Evolutionary conservation across 2,888 invertebrate species (phyloP).

Genomic region (Tenthredo mesomela): DNA sequence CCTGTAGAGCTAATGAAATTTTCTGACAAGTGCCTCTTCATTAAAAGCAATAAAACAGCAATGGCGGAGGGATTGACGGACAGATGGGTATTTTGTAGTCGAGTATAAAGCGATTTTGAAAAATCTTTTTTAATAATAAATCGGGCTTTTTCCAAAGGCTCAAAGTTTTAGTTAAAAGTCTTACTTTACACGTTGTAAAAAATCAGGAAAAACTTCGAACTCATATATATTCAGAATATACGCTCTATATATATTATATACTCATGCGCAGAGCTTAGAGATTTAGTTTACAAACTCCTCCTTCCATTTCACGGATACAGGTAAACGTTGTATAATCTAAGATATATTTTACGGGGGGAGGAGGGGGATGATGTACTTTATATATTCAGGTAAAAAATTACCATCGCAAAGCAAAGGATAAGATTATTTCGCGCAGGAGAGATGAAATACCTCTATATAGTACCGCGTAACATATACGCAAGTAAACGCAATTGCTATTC

Average conservation of each 20-base stretch:
- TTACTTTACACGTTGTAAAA: background rate
- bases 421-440: background rate
- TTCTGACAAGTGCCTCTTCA: conserved; percentile 22
- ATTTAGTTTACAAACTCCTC: background rate
- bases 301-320: background rate
- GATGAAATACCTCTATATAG: background rate
- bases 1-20: conserved; percentile 30
- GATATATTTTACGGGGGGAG: background rate
- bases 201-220: background rate
- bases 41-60: conserved; percentile 31
- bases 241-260: background rate
- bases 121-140: background rate
- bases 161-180: background rate
- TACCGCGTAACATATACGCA: background rate
- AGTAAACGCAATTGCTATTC: background rate
- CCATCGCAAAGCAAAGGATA: background rate
- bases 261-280: no score
- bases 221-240: background rate
- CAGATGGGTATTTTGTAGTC: background rate
- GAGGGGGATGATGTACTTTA: background rate
- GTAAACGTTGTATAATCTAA: background rate
- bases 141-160: background rate
- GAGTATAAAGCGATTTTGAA: background rate
- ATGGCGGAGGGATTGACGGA: background rate
- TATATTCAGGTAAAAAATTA: background rate